Evolutionary conservation across 2,888 invertebrate genomes (phyloP).

Genomic region (Leptopilina myrica): DNA sequence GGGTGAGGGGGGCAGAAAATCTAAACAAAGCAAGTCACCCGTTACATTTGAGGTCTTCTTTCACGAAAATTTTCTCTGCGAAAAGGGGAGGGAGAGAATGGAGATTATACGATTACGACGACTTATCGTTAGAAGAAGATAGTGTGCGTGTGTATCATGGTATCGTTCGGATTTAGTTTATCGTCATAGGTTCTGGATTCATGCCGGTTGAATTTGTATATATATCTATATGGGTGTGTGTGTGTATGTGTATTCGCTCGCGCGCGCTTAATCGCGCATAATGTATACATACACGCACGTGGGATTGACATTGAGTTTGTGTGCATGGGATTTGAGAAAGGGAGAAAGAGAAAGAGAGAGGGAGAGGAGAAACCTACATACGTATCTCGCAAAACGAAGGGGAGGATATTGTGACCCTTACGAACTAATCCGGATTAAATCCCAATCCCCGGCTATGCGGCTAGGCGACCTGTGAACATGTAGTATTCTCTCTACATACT

Average conservation of each 20-base stretch:
- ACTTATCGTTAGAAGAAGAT: constrained; percentile 50
- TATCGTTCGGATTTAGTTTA: constrained; percentile 53
- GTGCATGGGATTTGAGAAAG: constrained; percentile 44
- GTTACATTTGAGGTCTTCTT: constrained; percentile 49
- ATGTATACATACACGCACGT: constrained; percentile 55
- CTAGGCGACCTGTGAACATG: constrained; percentile 71
- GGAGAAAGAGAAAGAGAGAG: too few relatives aligned
- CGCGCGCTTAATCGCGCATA: constrained; percentile 57
- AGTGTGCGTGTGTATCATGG: constrained; percentile 55
- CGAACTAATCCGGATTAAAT: constrained; percentile 76
- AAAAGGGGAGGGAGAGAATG: constrained; percentile 39
- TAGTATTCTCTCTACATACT: constrained; percentile 55
- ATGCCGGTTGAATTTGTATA: constrained; percentile 45
- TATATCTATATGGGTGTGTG: constrained; percentile 41
- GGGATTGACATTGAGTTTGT: constrained; percentile 44
- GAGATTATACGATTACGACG: constrained; percentile 61
- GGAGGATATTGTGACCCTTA: constrained; percentile 75
- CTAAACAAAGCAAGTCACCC: constrained; percentile 33
- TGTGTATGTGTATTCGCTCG: constrained; percentile 47
- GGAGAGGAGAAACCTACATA: constrained; percentile 52
- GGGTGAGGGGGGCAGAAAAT: neutral
- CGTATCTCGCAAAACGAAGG: constrained; percentile 61
- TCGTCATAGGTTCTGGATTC: constrained; percentile 38
- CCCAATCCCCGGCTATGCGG: constrained; percentile 71
- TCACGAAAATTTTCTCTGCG: constrained; percentile 47